Evolutionary conservation across 2,888 invertebrate species (phyloP).

Genomic region (Cistogaster globosa): DNA sequence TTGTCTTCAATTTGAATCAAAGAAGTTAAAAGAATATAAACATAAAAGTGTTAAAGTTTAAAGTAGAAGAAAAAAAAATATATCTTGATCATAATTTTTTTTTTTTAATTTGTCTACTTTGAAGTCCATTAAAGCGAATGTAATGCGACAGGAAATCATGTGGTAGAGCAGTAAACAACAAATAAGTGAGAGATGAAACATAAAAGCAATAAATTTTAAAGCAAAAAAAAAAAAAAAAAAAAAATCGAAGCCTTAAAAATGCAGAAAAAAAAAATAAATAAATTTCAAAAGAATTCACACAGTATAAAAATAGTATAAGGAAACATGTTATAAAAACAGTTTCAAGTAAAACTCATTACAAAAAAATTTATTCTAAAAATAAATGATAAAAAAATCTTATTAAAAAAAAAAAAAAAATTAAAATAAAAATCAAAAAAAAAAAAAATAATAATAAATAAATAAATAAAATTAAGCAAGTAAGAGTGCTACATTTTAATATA

Average conservation of each 20-base stretch:
- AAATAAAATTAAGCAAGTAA: too few species aligned
- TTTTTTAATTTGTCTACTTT: conserved; percentile 48
- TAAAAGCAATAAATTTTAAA: conserved; percentile 32
- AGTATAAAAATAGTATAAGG: conserved; percentile 43
- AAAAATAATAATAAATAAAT: too few species aligned
- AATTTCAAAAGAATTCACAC: conserved; percentile 65
- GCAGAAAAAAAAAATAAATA: conserved; percentile 26
- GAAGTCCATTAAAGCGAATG: conserved; percentile 67
- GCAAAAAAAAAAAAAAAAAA: conserved; percentile 16
- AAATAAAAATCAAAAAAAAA: too few species aligned
- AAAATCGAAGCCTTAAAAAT: conserved; percentile 61
- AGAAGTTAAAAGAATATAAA: conserved; percentile 50
- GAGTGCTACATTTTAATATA: too few species aligned
- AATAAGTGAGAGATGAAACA: conserved; percentile 36
- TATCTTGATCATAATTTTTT: conserved; percentile 32
- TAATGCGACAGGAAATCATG: conserved; percentile 71
- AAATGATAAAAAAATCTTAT: background rate
- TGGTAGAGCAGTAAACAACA: conserved; percentile 46
- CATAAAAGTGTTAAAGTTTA: conserved; percentile 52
- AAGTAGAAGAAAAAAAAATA: background rate
- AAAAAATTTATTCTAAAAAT: conserved; percentile 15
- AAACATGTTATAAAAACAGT: background rate
- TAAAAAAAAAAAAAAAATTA: too few species aligned
- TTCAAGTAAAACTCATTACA: background rate
- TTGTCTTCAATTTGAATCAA: conserved; percentile 41